Evolutionary conservation across 2,113 vertebrate species (phyloP), one percentile per base, ranked within the genome.

Genomic region (Heteronetta atricapilla): DNA sequence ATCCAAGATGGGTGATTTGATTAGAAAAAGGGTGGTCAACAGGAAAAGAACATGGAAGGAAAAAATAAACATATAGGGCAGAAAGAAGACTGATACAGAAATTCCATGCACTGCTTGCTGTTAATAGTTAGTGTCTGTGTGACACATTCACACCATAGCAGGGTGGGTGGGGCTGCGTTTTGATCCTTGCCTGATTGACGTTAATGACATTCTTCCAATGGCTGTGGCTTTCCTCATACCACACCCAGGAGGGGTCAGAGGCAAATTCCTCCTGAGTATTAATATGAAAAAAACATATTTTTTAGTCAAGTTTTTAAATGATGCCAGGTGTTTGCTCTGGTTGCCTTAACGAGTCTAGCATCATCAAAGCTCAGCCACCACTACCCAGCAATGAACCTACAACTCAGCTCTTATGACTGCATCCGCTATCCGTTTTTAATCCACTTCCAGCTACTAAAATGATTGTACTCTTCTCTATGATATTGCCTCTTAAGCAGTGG

Each of bases 181-280:
- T 64, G 58, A 86, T 91, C 89, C 0, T 29, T 4, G 92, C 52
- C 93, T 92, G 81, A 44, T 42, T 92, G 94, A 89, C 86, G 74
- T 91, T 93, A 68, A 92, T 87, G 82, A 79, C 90, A 77, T 84
- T 93, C 85, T 93, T 93, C 93, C 95, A 74, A 10, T 31, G 95
- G 81, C 95, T 86, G 94, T 44, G 93, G 70, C 91, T 96, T 75
- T 44, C 83, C 93, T 90, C 90, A 55, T 56, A 68, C 78, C 86
- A 6, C 94, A 83, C 92, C 88, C 95, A 42, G 70, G 62, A 70
- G 78, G 88, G 42, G 82, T 89, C 82, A 42, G 34, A 84, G 74
- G 23, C 82, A 46, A 78, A 82, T 89, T 86, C 44, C 73, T 87
- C 58, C 53, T 34, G n/a, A 9, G 38, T n/a, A 93, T 77, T 63